Conservation (phyloP, 2,797 vertebrate genomes). For the Hemibagrus guttatus region DNA sequence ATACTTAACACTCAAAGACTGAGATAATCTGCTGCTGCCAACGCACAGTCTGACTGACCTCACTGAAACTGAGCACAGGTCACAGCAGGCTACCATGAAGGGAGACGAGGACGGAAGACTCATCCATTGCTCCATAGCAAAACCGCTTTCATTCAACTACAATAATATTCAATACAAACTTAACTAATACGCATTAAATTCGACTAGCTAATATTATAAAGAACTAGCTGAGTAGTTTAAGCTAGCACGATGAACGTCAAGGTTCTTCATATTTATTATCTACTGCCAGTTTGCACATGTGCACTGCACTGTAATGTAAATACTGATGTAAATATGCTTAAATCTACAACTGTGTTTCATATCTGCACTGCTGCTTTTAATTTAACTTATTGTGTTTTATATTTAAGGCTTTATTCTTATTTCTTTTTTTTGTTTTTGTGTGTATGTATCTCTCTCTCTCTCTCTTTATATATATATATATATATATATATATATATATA, state of each 20-base stretch:
- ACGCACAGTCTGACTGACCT: slow-evolving; percentile 15
- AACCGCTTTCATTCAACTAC: neutral
- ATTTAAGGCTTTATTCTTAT: no score
- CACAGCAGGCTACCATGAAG: neutral
- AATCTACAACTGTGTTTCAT: no score
- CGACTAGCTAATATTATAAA: neutral
- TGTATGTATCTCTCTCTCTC: no score
- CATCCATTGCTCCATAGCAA: neutral
- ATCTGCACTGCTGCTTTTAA: no score
- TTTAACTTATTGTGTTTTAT: no score
- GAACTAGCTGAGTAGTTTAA: neutral
- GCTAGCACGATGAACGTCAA: neutral
- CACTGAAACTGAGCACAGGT: neutral
- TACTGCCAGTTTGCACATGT: no score
- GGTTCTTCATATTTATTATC: no score
- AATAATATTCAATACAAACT: neutral
- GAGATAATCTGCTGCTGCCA: slow-evolving; percentile 22
- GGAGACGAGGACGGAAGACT: neutral
- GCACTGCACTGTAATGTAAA: no score
- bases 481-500: no score
- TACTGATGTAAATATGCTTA: no score
- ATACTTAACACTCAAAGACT: slow-evolving; percentile 6
- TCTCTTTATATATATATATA: no score
- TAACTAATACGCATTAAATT: neutral
- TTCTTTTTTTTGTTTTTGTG: no score